Percentiles rank a stretch among this genome's conserved stretches.
phyloP scores from a whole-genome alignment of 37 sponge, comb jelly and placozoan genomes.

The Mnemiopsis leidyi region DNA sequence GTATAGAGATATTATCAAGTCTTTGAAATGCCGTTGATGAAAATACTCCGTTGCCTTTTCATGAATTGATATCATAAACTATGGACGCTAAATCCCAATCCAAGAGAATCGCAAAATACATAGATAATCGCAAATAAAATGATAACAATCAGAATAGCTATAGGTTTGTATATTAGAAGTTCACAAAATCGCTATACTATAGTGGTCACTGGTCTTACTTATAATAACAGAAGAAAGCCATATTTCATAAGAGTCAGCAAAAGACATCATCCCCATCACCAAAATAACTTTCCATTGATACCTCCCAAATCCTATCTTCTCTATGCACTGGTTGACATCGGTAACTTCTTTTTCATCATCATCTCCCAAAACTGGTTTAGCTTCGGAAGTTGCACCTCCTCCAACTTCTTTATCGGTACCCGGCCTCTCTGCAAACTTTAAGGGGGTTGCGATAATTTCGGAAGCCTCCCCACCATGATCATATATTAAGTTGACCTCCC shows the following conservation, averaged over 20 bases:
- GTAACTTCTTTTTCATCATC: neutral
- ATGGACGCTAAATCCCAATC: too few species aligned
- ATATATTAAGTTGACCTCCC: neutral
- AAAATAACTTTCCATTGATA: neutral
- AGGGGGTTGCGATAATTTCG: neutral
- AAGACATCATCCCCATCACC: constrained; percentile 24
- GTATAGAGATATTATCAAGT: too few species aligned
- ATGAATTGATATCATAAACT: too few species aligned
- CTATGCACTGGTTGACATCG: neutral
- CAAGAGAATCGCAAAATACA: too few species aligned
- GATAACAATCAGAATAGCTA: too few species aligned
- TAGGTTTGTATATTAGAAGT: too few species aligned
- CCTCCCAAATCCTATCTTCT: neutral
- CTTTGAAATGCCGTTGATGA: too few species aligned
- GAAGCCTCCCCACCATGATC: neutral
- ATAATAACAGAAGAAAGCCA: constrained; percentile 18
- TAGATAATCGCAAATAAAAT: too few species aligned
- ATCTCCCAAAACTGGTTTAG: neutral
- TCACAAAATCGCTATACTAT: too few species aligned
- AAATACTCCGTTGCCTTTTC: too few species aligned
- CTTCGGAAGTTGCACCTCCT: neutral
- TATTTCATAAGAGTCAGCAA: constrained; percentile 11
- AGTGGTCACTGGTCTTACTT: too few species aligned
- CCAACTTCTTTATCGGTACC: neutral
- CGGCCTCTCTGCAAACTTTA: neutral